phyloP scores from a whole-genome alignment of 1,140 invertebrate genomes.

The Megalonaias nervosa region DNA sequence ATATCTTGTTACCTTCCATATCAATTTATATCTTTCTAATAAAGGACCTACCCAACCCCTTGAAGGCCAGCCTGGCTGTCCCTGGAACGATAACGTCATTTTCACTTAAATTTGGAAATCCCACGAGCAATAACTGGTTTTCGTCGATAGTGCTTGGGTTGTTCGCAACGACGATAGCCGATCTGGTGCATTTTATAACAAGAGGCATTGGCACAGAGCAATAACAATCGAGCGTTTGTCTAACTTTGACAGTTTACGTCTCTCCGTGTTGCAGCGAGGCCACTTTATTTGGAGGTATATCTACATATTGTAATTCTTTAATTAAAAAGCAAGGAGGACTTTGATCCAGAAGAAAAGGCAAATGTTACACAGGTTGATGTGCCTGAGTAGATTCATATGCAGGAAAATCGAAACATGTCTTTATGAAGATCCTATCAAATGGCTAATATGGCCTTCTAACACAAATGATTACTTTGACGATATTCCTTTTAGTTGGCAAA shows the following conservation, averaged over 20 bases:
- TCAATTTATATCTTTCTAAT: slow-evolving; percentile 30
- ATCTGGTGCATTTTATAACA: slow-evolving; percentile 12
- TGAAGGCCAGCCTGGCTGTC: slow-evolving; percentile 22
- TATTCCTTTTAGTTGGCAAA: no score
- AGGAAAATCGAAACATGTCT: no score
- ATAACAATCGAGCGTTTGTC: slow-evolving; percentile 16
- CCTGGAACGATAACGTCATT: slow-evolving; percentile 36
- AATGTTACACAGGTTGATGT: no score
- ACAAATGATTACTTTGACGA: no score
- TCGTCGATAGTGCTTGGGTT: slow-evolving; percentile 25
- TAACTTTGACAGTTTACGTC: slow-evolving; percentile 6
- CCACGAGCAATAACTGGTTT: slow-evolving; percentile 29
- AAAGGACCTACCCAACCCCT: slow-evolving; percentile 16
- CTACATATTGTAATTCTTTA: no score
- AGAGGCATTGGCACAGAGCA: slow-evolving; percentile 1
- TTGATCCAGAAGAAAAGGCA: no score
- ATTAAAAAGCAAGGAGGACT: no score
- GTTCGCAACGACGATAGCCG: slow-evolving; percentile 26
- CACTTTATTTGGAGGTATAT: no score
- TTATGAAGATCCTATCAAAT: no score
- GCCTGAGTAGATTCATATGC: no score
- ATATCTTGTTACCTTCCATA: slow-evolving; percentile 28
- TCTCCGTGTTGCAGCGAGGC: no score
- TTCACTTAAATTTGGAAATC: slow-evolving; percentile 29
- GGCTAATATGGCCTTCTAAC: no score